Conservation (phyloP, 2,888 invertebrate species). For the Anticlea derivata region DNA sequence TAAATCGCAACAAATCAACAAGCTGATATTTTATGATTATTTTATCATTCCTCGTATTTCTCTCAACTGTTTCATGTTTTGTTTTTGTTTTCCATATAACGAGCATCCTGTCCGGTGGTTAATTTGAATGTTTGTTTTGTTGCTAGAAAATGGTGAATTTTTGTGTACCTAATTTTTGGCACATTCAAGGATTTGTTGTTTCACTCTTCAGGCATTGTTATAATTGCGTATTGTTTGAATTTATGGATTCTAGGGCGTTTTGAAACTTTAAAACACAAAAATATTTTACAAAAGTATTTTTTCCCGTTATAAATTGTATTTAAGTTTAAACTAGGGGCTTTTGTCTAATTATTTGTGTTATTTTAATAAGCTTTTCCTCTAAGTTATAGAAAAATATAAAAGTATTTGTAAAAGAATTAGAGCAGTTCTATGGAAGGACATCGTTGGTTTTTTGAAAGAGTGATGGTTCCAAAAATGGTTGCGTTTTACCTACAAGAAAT, state of each 20-base stretch:
- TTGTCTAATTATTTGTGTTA: no score
- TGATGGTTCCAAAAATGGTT: conserved; percentile 12
- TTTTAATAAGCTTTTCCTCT: no score
- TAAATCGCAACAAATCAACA: conserved; percentile 59
- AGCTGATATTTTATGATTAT: conserved; percentile 66
- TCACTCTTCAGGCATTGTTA: conserved; percentile 35
- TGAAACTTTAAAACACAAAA: no score
- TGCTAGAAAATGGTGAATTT: conserved; percentile 58
- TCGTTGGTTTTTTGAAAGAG: not conserved
- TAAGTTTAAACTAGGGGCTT: no score
- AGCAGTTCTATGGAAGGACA: no score
- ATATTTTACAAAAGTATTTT: no score
- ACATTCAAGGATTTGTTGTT: conserved; percentile 40
- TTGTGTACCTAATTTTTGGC: conserved; percentile 46
- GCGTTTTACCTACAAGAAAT: conserved; percentile 27
- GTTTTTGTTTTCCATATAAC: conserved; percentile 66
- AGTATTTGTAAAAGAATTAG: no score
- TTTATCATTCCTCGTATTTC: conserved; percentile 57
- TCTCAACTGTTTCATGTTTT: conserved; percentile 64
- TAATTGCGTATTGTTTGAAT: conserved; percentile 16
- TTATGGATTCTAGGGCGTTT: conserved; percentile 3
- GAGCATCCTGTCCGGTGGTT: conserved; percentile 74
- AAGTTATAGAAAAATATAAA: no score
- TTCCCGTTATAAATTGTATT: no score
- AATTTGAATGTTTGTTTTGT: conserved; percentile 74